Percentiles rank a stretch among this genome's conserved stretches.
These are phyloP conservation scores for Lampris megalopsis DNA, from an alignment of 2,113 vertebrate genomes.

Conservation along the genomic window DNA sequence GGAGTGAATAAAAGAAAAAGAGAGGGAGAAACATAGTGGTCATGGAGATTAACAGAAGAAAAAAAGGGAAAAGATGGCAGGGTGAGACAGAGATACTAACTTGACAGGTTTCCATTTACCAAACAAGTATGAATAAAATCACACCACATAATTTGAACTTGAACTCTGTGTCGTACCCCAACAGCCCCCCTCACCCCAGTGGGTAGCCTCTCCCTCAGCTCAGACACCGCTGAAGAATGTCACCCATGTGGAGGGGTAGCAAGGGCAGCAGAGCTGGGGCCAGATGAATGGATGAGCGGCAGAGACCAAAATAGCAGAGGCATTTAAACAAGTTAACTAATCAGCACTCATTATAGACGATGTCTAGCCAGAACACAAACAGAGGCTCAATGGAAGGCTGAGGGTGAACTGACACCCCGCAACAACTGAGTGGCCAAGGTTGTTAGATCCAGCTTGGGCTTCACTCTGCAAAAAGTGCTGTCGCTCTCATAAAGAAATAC, in stretches of 20 bases:
- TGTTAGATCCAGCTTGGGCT: slow-evolving; percentile 25
- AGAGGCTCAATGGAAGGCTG: slow-evolving; percentile 70
- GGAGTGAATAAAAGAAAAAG: slow-evolving; percentile 20
- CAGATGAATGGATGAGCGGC: slow-evolving; percentile 48
- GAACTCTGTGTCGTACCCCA: slow-evolving; percentile 27
- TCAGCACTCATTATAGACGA: slow-evolving; percentile 81
- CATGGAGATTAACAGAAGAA: slow-evolving; percentile 2
- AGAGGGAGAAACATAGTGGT: background rate
- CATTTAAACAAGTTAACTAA: slow-evolving; percentile 82
- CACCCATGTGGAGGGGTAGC: slow-evolving; percentile 44
- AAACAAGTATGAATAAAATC: background rate
- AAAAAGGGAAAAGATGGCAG: background rate
- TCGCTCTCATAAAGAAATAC: slow-evolving; percentile 47
- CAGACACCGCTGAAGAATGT: slow-evolving; percentile 73
- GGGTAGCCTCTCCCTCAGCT: slow-evolving; percentile 34
- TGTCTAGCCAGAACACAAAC: slow-evolving; percentile 84
- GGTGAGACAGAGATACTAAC: background rate
- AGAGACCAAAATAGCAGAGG: slow-evolving; percentile 74
- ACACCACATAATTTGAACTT: slow-evolving; percentile 16
- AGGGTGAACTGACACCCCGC: slow-evolving; percentile 62
- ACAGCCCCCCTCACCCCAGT: slow-evolving; percentile 34
- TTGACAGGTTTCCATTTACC: background rate
- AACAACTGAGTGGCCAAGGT: slow-evolving; percentile 65
- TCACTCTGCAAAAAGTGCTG: slow-evolving; percentile 25
- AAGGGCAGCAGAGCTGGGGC: slow-evolving; percentile 21